Evolutionary conservation across 2,888 invertebrate species (phyloP).

Genomic region (Polyploca ridens): DNA sequence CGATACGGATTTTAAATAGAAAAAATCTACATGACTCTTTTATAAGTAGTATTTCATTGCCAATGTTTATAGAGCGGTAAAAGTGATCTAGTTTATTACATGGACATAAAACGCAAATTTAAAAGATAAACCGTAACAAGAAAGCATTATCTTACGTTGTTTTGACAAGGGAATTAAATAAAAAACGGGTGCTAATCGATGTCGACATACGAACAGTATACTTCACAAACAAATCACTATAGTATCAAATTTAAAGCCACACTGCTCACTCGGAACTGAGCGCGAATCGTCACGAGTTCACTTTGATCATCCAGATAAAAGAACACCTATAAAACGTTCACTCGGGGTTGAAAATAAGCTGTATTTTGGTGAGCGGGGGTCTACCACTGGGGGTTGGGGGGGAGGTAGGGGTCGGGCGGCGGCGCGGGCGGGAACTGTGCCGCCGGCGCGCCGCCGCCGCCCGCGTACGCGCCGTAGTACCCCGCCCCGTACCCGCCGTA

Average conservation of each 20-base stretch:
- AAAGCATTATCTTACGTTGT: neutral
- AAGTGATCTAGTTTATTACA: neutral
- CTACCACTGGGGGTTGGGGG: slow-evolving; percentile 77
- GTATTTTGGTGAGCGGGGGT: slow-evolving; percentile 14
- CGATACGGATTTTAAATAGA: neutral
- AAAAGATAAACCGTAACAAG: neutral
- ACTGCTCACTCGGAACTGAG: slow-evolving; percentile 37
- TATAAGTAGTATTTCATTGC: neutral
- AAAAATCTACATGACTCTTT: neutral
- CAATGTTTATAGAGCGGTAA: neutral
- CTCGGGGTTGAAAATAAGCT: slow-evolving; percentile 19
- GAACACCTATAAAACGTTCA: slow-evolving; percentile 24
- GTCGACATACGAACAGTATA: slow-evolving; percentile 15
- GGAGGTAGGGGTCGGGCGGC: slow-evolving; percentile 63
- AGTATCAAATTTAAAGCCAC: slow-evolving; percentile 42
- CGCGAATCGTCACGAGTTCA: slow-evolving; percentile 17
- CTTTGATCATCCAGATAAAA: slow-evolving; percentile 29
- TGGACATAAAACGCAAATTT: neutral
- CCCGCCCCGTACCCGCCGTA: slow-evolving; percentile 83
- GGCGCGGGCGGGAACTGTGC: slow-evolving; percentile 46
- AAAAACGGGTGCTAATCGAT: neutral
- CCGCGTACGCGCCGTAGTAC: slow-evolving; percentile 77
- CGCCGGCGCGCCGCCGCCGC: slow-evolving; percentile 56
- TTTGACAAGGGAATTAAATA: neutral
- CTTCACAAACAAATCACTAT: slow-evolving; percentile 20